A percentile compares a stretch with the other conserved stretches of the same genome.
Evolutionary conservation across 1,140 invertebrate genomes (phyloP).

Genomic region (Hermatobates lingyangjiaoensis): DNA sequence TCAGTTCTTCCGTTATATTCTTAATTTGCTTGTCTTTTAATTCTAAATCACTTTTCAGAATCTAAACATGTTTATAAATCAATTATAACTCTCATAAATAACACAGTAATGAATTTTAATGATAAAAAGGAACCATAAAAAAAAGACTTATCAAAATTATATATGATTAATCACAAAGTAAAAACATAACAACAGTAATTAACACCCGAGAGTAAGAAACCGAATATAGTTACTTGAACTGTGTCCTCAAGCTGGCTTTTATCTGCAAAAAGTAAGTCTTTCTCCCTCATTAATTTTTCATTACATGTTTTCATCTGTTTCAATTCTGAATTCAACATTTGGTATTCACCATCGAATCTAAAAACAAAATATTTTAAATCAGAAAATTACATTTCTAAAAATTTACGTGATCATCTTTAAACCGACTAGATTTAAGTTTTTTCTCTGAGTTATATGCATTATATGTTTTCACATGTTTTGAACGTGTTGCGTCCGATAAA

Average conservation of each 20-base stretch:
- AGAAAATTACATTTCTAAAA: too few species aligned
- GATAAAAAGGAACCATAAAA: too few species aligned
- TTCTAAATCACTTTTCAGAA: slow-evolving; percentile 66
- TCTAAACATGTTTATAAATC: too few species aligned
- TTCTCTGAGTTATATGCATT: too few species aligned
- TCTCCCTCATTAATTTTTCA: slow-evolving; percentile 63
- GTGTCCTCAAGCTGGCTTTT: slow-evolving; percentile 73
- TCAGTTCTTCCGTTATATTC: slow-evolving; percentile 54
- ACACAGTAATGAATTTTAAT: too few species aligned
- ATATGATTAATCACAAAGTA: neutral
- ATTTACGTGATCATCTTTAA: too few species aligned
- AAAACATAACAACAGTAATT: neutral
- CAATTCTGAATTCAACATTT: slow-evolving; percentile 61
- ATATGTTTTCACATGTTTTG: too few species aligned
- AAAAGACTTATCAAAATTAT: slow-evolving; percentile 2
- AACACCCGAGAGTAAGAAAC: neutral
- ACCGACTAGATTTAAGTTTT: too few species aligned
- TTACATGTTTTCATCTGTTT: slow-evolving; percentile 54
- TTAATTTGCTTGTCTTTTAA: slow-evolving; percentile 65
- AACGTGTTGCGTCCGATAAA: too few species aligned
- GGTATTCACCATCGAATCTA: slow-evolving; percentile 73
- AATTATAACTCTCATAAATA: too few species aligned
- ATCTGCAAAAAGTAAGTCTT: slow-evolving; percentile 60
- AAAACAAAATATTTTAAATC: slow-evolving; percentile 14
- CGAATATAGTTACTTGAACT: slow-evolving; percentile 43